Evolutionary conservation across 2,888 invertebrate species (phyloP), one percentile per base, ranked within the genome.

Genomic region (Tenthredo distinguenda): DNA sequence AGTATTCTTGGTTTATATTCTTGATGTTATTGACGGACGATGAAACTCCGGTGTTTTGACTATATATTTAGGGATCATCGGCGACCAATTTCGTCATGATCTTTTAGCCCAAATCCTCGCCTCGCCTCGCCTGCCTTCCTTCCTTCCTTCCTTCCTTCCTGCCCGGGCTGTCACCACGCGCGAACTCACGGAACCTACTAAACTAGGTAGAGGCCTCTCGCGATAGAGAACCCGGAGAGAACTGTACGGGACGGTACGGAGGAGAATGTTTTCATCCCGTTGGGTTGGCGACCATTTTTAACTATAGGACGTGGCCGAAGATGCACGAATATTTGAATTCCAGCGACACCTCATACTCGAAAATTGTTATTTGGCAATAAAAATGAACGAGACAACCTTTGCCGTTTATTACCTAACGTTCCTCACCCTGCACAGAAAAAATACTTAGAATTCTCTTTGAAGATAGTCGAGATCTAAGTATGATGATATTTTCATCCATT

Each of bases 121-220:
- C 50, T 50, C 50, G 77, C 77, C 77, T 77, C 76, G 77, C 77
- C 55, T 77, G 40, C 34, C 47, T 37, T 47, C 47, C n/a, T 34
- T 37, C 18, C 43, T 1, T 37, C 74, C 37, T 37, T 37, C 74
- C 40, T 72, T 31, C 12, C 43, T 31, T 37, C 31, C 47, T 55
- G 55, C 77, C 77, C 77, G 55, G 55, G 55, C 77, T 77, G 50
- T 77, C 77, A 77, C 77, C 31, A 77, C 77, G 34, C 77, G 77
- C 47, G n/a, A 50, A 40, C 77, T 34, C 76, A 31, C 50, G 34
- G 77, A 77, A 40, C 31, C 55, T 55, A 50, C 77, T 74, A 43
- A 74, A 40, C 43, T 74, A 43, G n/a, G 68, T 34, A 62, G 1
- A 34, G 31, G 18, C 34, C 68, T 74, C 6, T 43, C 72, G 43